Percentiles rank a stretch among this genome's conserved stretches.
Conservation (phyloP, 2,888 invertebrate species). For the Leucozona laternaria region DNA sequence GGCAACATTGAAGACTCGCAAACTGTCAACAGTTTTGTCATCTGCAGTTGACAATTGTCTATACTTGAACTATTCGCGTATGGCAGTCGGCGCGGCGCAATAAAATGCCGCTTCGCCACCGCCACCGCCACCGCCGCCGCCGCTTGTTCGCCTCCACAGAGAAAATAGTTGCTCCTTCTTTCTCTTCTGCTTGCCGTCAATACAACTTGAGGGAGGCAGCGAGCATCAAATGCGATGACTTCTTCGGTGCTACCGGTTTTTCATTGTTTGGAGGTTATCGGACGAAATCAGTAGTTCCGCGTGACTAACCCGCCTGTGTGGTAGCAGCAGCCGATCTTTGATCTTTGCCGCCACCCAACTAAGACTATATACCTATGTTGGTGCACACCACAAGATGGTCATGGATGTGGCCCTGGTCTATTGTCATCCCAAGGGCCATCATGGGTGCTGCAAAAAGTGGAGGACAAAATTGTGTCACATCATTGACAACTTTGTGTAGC, state of each 20-base stretch:
- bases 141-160: slow-evolving; percentile 25
- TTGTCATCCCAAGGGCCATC: slow-evolving; percentile 43
- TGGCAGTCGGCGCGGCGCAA: slow-evolving; percentile 53
- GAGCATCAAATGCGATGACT: slow-evolving; percentile 53
- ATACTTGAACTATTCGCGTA: slow-evolving; percentile 70
- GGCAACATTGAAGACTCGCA: slow-evolving; percentile 61
- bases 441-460: slow-evolving; percentile 41
- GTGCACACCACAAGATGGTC: background rate
- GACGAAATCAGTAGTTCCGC: slow-evolving; percentile 70
- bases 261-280: slow-evolving; percentile 70
- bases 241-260: slow-evolving; percentile 63
- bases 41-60: slow-evolving; percentile 73
- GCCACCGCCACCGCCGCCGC: background rate
- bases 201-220: slow-evolving; percentile 68
- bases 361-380: background rate
- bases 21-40: slow-evolving; percentile 76
- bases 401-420: slow-evolving; percentile 32
- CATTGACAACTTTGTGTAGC: slow-evolving; percentile 56
- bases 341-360: slow-evolving; percentile 56
- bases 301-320: slow-evolving; percentile 56
- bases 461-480: slow-evolving; percentile 70
- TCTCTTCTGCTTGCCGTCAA: background rate
- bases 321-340: slow-evolving; percentile 29
- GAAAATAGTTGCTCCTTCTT: background rate
- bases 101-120: slow-evolving; percentile 50